Percentiles rank a stretch among this genome's conserved stretches.
Conservation (phyloP, 2,113 vertebrate genomes). For the Python bivittatus region DNA sequence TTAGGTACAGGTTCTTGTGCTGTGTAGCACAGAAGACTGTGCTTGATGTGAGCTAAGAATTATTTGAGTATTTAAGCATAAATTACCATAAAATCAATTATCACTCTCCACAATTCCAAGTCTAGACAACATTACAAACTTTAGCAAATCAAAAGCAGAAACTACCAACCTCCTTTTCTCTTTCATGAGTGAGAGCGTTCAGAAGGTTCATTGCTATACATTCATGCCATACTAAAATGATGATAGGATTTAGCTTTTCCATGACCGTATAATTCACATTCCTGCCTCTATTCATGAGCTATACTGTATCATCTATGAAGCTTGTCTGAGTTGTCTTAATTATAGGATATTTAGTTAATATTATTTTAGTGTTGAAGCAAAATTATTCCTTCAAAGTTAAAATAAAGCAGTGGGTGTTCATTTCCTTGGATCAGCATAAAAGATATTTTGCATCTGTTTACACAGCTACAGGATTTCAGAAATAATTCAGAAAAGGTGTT, state of each 20-base stretch:
- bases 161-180: neutral
- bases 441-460: rapidly evolving
- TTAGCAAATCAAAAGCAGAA: neutral
- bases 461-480: neutral
- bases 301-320: neutral
- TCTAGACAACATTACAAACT: neutral
- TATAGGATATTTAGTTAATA: neutral
- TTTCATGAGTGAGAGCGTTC: neutral
- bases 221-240: neutral
- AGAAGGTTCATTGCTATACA: neutral
- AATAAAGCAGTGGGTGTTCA: neutral
- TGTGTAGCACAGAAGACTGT: neutral
- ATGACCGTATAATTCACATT: neutral
- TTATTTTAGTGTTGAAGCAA: neutral
- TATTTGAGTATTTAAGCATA: neutral
- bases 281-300: neutral
- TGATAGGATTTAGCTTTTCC: neutral
- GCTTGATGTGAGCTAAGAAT: neutral
- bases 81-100: neutral
- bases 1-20: neutral
- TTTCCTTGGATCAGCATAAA: neutral
- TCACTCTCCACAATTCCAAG: neutral
- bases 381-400: neutral
- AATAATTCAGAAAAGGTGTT: neutral
- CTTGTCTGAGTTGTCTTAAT: neutral